Percentiles rank a stretch among this genome's conserved stretches.
These are phyloP conservation scores for Hexactinellida sp. DNA, from an alignment of 37 sponge, comb jelly and placozoan species.

Conservation along the genomic window DNA sequence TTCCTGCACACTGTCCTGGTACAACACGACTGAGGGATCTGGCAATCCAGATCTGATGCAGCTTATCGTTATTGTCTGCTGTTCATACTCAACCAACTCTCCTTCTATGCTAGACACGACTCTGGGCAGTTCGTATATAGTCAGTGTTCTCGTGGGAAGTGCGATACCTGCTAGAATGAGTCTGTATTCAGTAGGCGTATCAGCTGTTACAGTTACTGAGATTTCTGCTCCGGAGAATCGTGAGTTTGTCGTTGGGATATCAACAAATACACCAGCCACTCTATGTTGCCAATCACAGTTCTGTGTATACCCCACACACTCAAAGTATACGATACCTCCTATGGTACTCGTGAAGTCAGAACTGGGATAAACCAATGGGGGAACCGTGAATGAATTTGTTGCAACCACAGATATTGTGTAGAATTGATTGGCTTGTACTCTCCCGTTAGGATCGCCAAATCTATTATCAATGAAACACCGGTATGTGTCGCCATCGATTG, in stretches of 20 bases:
- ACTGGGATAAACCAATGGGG: background rate
- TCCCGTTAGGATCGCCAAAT: background rate
- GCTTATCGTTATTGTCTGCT: background rate
- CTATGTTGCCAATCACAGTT: background rate
- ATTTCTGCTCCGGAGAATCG: background rate
- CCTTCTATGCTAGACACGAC: conserved; percentile 5
- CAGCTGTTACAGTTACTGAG: background rate
- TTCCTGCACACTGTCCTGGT: background rate
- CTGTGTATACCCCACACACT: background rate
- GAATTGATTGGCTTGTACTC: background rate
- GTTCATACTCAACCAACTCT: background rate
- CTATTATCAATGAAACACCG: background rate
- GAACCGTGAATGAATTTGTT: background rate
- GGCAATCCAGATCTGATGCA: background rate
- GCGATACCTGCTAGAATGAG: background rate
- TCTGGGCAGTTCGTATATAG: background rate
- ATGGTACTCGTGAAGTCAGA: background rate
- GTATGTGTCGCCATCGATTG: background rate
- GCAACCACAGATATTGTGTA: background rate
- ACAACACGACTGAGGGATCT: background rate
- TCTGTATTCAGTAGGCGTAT: background rate
- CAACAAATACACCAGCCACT: background rate
- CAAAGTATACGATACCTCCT: background rate
- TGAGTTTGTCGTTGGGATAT: background rate
- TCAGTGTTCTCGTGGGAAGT: background rate